These are phyloP conservation scores for Caenorhabditis doughertyi DNA, from an alignment of 2,888 invertebrate species.

Conservation along the genomic window DNA sequence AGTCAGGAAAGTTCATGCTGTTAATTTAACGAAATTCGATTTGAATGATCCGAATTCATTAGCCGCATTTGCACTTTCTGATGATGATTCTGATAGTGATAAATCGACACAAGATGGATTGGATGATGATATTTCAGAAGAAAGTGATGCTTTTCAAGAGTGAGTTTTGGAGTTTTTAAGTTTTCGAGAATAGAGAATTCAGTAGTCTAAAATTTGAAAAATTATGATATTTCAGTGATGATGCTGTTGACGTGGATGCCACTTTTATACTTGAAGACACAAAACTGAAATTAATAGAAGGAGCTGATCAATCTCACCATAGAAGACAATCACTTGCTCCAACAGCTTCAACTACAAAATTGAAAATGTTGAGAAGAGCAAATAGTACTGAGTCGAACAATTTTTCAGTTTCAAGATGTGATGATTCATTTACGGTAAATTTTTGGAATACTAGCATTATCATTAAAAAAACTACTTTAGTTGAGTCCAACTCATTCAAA, in stretches of 20 bases:
- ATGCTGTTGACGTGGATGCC: conserved; percentile 79
- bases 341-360: conserved; percentile 80
- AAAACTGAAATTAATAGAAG: conserved; percentile 79
- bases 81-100: conserved; percentile 69
- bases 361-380: conserved; percentile 80
- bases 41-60: conserved; percentile 75
- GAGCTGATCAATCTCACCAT: conserved; percentile 71
- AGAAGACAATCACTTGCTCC: conserved; percentile 80
- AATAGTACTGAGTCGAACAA: conserved; percentile 81
- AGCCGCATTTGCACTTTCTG: conserved; percentile 64
- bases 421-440: conserved; percentile 58
- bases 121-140: conserved; percentile 70
- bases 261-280: conserved; percentile 81
- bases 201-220: not conserved
- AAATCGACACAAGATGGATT: conserved; percentile 68
- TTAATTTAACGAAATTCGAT: conserved; percentile 78
- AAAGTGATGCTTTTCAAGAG: conserved; percentile 68
- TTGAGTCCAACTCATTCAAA: conserved; percentile 60
- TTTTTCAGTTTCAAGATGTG: conserved; percentile 50
- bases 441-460: not conserved
- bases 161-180: conserved; percentile 31
- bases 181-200: not conserved
- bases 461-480: conserved; percentile 1
- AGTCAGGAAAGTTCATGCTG: conserved; percentile 70
- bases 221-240: conserved; percentile 55